These are phyloP conservation scores for Patella depressa DNA, from an alignment of 2,888 invertebrate species.

Conservation along the genomic window DNA sequence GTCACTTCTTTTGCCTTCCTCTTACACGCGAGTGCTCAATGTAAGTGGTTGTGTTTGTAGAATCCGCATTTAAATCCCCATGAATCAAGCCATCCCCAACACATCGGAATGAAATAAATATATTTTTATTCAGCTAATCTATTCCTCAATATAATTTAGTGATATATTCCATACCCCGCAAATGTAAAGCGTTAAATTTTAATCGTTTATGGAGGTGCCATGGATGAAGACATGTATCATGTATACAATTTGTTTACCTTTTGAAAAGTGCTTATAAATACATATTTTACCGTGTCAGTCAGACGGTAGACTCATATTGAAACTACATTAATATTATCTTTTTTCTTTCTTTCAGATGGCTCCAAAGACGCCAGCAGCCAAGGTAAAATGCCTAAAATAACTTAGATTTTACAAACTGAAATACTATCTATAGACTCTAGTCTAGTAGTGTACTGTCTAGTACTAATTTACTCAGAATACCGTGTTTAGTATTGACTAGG, in stretches of 20 bases:
- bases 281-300: too few relatives aligned
- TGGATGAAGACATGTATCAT: too few relatives aligned
- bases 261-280: too few relatives aligned
- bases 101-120: slow-evolving; percentile 2
- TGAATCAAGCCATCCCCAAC: slow-evolving; percentile 21
- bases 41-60: slow-evolving; percentile 40
- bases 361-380: slow-evolving; percentile 32
- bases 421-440: too few relatives aligned
- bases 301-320: too few relatives aligned
- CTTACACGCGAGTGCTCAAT: slow-evolving; percentile 48
- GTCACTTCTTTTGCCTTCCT: slow-evolving; percentile 37
- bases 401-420: too few relatives aligned
- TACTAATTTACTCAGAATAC: too few relatives aligned
- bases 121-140: not conserved
- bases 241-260: too few relatives aligned
- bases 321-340: not conserved
- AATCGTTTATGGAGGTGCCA: too few relatives aligned
- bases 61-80: slow-evolving; percentile 27
- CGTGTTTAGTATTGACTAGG: too few relatives aligned
- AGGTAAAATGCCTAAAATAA: slow-evolving; percentile 1
- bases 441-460: too few relatives aligned
- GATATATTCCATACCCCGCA: not conserved
- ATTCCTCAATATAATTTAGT: not conserved
- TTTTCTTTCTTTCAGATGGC: slow-evolving; percentile 40
- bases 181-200: too few relatives aligned